Base-by-base conservation (phyloP, 2,797 vertebrate genomes). In the Coreius guichenoti region DNA sequence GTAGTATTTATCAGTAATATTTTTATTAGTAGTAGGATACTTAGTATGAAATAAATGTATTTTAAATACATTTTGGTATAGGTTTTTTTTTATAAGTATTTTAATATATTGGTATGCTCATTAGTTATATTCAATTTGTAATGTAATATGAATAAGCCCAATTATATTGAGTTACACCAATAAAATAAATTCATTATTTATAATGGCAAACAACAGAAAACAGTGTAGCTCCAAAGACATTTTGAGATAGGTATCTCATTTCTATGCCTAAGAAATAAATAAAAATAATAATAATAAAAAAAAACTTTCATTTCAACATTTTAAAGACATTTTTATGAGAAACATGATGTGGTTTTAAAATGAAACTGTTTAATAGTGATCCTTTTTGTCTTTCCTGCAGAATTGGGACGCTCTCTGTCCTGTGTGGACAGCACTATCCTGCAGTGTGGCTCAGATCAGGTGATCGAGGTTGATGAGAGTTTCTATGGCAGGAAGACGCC, bases 401-500 rank as follows among this genome's bases (percentile, higher is more conserved):
- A 96, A 90, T 92, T 90, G 21, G 94, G 95, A 79, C 94, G 88
- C 87, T 94, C 95, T 69, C 92, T 99, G 74, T 96, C 96, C 43
- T 99, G 98, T 86, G 91, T 94, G 16, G 94, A 95, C 89, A 97
- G 96, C 26, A 95, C 94, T 49, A 97, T 97, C 4, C 85, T 97
- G 76, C 96, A 97, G 80, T 99, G 97, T 58, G 96, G 96, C n/a
- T 99, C 96, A 0, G 97, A 96, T 89, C 93, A 97, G 89, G 96
- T 98, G 51, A 95, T 99, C 87, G 92, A 96, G 85, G 93, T 99
- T 39, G 95, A 92, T 5, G 95, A 96, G 23, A 96, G 96, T 81
- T 95, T 97, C 93, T 98, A 96, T 0, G 97, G 97, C 67, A 92
- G 96, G 56, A 97, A 95, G 91, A 97, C 93, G 0, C 92, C 96